A percentile compares a stretch with the other conserved stretches of the same genome.
phyloP scores from a whole-genome alignment of 2,113 vertebrate genomes.

The Barbus barbus region DNA sequence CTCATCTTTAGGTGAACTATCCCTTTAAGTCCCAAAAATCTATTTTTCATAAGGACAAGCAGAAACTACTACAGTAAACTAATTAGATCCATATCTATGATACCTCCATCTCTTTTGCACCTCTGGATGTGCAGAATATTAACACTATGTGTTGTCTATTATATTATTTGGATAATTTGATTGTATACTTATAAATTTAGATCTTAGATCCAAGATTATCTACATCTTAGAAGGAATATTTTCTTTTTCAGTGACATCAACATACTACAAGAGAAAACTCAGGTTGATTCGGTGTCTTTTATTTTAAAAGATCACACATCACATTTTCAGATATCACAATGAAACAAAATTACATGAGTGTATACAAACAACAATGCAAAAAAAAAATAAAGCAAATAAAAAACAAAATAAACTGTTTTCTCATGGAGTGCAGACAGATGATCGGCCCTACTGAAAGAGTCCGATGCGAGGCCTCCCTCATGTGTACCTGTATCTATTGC shows the following conservation, averaged over 20 bases:
- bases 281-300: constrained; percentile 72
- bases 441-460: constrained; percentile 58
- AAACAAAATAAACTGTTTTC: constrained; percentile 38
- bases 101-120: background rate
- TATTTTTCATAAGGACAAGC: constrained; percentile 2
- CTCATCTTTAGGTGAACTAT: too few species aligned
- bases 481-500: constrained; percentile 82
- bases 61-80: background rate
- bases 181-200: background rate
- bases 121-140: background rate
- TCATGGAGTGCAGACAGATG: constrained; percentile 51
- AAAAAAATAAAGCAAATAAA: background rate
- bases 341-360: constrained; percentile 48
- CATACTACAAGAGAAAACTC: constrained; percentile 69
- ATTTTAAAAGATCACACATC: constrained; percentile 59
- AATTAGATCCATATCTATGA: background rate
- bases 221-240: background rate
- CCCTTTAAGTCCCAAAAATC: background rate
- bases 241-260: constrained; percentile 50
- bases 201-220: background rate
- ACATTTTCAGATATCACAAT: constrained; percentile 58
- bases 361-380: constrained; percentile 53
- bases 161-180: background rate
- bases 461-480: constrained; percentile 66
- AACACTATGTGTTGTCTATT: background rate